Conservation (phyloP, 2,113 vertebrate species). For the Nipponia nippon region DNA sequence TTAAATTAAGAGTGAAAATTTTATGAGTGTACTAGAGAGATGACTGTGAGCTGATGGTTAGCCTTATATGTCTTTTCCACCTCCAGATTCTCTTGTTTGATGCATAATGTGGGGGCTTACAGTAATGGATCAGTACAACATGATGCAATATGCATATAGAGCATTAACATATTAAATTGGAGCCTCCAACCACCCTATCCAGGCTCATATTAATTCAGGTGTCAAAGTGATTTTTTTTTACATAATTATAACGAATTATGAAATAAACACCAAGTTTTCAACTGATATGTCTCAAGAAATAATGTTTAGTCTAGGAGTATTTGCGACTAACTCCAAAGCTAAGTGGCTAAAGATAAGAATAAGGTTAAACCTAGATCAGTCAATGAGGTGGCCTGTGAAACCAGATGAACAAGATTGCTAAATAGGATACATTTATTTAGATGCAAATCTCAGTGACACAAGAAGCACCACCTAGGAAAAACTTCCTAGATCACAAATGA, state of each 20-base stretch:
- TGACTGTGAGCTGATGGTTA: neutral
- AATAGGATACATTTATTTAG: neutral
- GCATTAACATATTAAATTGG: neutral
- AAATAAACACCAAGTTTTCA: neutral
- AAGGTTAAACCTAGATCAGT: neutral
- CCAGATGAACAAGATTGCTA: neutral
- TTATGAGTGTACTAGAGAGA: neutral
- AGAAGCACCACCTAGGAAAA: neutral
- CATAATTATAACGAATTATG: neutral
- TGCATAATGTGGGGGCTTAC: neutral
- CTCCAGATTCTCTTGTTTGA: neutral
- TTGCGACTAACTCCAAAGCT: neutral
- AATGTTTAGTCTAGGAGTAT: neutral
- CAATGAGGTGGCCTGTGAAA: neutral
- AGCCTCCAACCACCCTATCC: neutral
- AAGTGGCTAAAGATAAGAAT: constrained; percentile 1
- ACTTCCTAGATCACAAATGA: neutral
- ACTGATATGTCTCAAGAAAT: neutral
- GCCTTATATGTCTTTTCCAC: neutral
- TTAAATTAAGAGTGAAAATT: neutral
- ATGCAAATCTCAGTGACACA: constrained; percentile 11
- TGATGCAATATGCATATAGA: neutral
- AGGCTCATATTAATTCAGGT: neutral
- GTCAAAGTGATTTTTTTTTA: neutral
- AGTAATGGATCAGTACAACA: neutral